Evolutionary conservation across 2,113 vertebrate species (phyloP).

Genomic region (Mystacornis crossleyi): DNA sequence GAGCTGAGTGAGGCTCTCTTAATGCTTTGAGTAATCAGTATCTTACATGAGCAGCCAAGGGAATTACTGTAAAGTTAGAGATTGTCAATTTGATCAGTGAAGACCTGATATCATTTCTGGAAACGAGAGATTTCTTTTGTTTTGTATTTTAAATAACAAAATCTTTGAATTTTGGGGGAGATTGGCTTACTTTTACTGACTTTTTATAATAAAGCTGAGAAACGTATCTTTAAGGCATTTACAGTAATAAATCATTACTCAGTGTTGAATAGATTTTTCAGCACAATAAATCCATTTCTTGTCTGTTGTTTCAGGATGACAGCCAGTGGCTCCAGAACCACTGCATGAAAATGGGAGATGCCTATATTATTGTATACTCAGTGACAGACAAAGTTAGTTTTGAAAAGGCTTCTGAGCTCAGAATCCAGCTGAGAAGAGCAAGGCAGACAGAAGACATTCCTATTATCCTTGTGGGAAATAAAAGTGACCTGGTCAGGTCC

Average conservation of each 20-base stretch:
- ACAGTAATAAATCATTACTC: neutral
- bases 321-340: slow-evolving; percentile 92
- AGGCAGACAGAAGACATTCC: slow-evolving; percentile 96
- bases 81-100: neutral
- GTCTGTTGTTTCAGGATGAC: slow-evolving; percentile 81
- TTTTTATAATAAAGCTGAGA: neutral
- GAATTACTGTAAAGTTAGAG: neutral
- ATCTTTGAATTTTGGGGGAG: neutral
- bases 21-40: neutral
- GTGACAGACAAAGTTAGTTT: slow-evolving; percentile 98
- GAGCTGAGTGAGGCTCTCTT: neutral
- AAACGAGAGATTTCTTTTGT: neutral
- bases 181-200: neutral
- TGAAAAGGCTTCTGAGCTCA: slow-evolving; percentile 95
- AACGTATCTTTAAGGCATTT: neutral
- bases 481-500: slow-evolving; percentile 95
- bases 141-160: neutral
- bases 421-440: slow-evolving; percentile 93
- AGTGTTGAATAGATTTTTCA: neutral
- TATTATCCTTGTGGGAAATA: slow-evolving; percentile 98
- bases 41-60: neutral
- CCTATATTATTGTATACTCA: slow-evolving; percentile 97
- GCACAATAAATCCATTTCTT: neutral
- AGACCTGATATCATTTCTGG: neutral
- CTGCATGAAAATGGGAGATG: slow-evolving; percentile 98